Conservation (phyloP, 1,140 invertebrate species). For the Drosophila biarmipes region DNA sequence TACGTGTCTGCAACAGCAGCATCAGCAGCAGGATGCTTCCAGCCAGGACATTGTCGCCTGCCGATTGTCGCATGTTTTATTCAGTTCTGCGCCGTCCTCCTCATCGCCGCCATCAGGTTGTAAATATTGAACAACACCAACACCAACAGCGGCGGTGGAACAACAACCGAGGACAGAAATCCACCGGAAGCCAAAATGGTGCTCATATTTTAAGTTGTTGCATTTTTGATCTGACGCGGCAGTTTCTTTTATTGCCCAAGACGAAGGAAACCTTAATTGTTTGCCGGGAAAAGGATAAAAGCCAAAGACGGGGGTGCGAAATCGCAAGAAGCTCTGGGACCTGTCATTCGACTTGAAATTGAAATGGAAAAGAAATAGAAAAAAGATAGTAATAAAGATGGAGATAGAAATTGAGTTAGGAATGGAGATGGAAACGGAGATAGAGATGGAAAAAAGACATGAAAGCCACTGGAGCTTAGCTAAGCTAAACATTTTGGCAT, state of each 20-base stretch:
- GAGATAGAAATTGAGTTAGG: conserved; percentile 20
- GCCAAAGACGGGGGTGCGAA: neutral
- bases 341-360: conserved; percentile 26
- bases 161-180: conserved; percentile 28
- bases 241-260: conserved; percentile 50
- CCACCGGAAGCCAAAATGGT: conserved; percentile 44
- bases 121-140: conserved; percentile 70
- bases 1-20: conserved; percentile 65
- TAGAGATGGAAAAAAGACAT: conserved; percentile 4
- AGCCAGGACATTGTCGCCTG: conserved; percentile 55
- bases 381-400: conserved; percentile 11
- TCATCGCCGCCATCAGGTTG: conserved; percentile 51
- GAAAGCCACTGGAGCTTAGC: conserved; percentile 38
- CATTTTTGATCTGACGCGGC: conserved; percentile 65
- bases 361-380: conserved; percentile 15
- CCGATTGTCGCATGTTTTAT: conserved; percentile 75
- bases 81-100: conserved; percentile 54
- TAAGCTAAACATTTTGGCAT: conserved; percentile 35
- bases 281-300: conserved; percentile 21
- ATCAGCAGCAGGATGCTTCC: conserved; percentile 20
- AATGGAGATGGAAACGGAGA: conserved; percentile 17
- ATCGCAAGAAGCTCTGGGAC: conserved; percentile 14
- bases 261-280: conserved; percentile 53
- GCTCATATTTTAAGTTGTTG: conserved; percentile 65
- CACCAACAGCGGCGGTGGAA: conserved; percentile 26